These are phyloP conservation scores for Muscicapa adusta DNA, from an alignment of 2,113 vertebrate species.

Conservation along the genomic window DNA sequence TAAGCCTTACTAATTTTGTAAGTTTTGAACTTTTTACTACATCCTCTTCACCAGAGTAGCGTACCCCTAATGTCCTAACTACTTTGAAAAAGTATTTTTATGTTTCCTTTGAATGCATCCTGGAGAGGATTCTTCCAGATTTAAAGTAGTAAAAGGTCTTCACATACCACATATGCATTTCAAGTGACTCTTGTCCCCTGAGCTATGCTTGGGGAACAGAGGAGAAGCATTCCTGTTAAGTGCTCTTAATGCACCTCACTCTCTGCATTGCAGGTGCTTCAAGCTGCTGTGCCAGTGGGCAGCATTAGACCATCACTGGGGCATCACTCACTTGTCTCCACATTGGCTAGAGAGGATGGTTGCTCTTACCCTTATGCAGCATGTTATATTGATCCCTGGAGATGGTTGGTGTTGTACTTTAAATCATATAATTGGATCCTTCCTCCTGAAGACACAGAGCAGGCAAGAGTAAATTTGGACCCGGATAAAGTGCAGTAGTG, in stretches of 20 bases:
- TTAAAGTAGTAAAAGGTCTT: background rate
- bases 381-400: background rate
- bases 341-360: fast-evolving
- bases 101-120: background rate
- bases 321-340: background rate
- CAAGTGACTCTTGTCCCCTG: background rate
- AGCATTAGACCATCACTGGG: background rate
- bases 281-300: background rate
- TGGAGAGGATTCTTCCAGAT: background rate
- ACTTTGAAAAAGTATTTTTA: background rate
- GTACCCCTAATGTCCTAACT: background rate
- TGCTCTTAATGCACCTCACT: background rate
- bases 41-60: background rate
- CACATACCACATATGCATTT: background rate
- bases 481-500: background rate
- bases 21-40: background rate
- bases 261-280: background rate
- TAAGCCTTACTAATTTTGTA: background rate
- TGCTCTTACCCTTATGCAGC: background rate
- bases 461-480: background rate
- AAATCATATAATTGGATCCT: background rate
- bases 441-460: background rate
- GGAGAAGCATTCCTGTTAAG: background rate
- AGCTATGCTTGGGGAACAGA: background rate
- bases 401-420: background rate